Conservation (phyloP, 2,113 vertebrate species). For the Dermatemys mawii region DNA sequence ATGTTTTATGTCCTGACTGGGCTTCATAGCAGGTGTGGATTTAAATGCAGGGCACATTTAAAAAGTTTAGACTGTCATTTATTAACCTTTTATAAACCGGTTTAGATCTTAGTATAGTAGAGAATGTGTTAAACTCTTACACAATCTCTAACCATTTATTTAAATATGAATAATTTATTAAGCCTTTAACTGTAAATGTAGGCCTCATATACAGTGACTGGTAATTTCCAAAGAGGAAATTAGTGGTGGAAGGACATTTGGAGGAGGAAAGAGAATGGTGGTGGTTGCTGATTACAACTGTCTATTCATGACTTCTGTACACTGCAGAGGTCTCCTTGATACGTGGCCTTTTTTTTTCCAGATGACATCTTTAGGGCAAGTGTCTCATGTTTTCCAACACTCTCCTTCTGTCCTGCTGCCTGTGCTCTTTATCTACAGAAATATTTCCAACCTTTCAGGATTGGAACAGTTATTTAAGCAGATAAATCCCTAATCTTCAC, state of each 20-base stretch:
- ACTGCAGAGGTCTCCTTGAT: not conserved
- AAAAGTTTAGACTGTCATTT: not conserved
- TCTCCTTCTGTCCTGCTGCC: fast-evolving
- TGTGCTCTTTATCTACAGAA: not conserved
- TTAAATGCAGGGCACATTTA: not conserved
- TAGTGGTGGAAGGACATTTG: not conserved
- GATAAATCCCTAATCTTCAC: not conserved
- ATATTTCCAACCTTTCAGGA: not conserved
- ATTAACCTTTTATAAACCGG: not conserved
- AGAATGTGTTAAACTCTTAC: not conserved
- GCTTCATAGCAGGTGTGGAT: not conserved
- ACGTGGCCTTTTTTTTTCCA: not conserved
- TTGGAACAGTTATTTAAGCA: not conserved
- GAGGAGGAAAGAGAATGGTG: not conserved
- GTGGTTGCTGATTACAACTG: not conserved
- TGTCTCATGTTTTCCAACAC: not conserved
- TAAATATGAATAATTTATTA: not conserved
- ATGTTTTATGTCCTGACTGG: not conserved
- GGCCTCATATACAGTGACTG: not conserved
- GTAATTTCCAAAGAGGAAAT: not conserved
- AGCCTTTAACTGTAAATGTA: not conserved
- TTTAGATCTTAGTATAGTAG: not conserved
- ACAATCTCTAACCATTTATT: not conserved
- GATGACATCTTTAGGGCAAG: not conserved
- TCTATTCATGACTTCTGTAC: not conserved